Evolutionary conservation across 2,888 invertebrate species (phyloP), one percentile per base, ranked within the genome.

Genomic region (Crioceris asparagi): DNA sequence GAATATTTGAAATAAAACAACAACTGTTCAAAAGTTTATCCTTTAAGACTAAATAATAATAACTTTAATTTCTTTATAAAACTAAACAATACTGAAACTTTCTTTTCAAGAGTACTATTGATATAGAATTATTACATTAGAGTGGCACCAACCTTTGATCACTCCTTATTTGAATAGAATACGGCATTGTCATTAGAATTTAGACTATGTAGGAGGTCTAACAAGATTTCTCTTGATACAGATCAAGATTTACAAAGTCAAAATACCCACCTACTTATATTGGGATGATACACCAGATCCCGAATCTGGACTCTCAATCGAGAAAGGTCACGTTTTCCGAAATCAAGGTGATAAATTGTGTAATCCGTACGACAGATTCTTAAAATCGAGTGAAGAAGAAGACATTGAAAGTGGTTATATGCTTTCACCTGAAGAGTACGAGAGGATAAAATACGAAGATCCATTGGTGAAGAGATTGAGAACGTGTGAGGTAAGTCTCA

Each of bases 401-500:
- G 70, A 74, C 12, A 53, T 65, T 2, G 56, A 57, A 17, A 67
- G 69, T 30, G 71, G 70, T 14, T 76, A 75, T 38, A 68, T 75
- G 52, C 69, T 76, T 46, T 65, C 68, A 0, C 68, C 70, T 18
- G 75, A 75, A 36, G 73, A 76, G 44, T 77, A 68, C 47, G 70
- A 74, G 6, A 62, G 64, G 19, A 60, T 75, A 35, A 74, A 75
- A 58, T 79, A 77, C 47, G 78, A 79, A 57, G 70, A 72, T 5
- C 70, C 71, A 7, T 67, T 73, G 29, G 66, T 80, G 7, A 76
- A 74, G 53, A 61, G 66, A 34, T 63, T 81, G 5, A 70, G 71
- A 52, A 67, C 59, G 35, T 68, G 74, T 16, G 68, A 74, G 65
- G n/a, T n/a, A n/a, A n/a, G n/a, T n/a, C n/a, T n/a, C n/a, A n/a